A percentile compares a stretch with the other conserved stretches of the same genome.
These are phyloP conservation scores for Pecten maximus DNA, from an alignment of 2,888 invertebrate species.

Conservation along the genomic window DNA sequence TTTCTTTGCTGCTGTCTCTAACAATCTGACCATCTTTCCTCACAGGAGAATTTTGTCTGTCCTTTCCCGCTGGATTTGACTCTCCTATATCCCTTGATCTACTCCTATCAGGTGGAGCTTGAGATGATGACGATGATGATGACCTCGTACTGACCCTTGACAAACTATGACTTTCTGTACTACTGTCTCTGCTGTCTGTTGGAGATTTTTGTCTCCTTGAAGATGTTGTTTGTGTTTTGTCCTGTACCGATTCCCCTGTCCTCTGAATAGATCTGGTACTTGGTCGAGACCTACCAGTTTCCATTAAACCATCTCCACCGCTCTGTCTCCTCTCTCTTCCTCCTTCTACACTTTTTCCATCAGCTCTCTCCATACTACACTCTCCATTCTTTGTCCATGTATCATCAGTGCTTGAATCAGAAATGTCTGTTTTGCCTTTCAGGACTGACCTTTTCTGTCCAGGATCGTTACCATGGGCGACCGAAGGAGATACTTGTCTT, in stretches of 20 bases:
- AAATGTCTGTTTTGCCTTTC: neutral
- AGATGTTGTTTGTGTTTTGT: neutral
- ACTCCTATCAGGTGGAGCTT: neutral
- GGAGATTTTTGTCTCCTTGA: neutral
- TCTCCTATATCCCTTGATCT: neutral
- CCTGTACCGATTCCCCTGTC: neutral
- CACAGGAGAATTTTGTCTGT: neutral
- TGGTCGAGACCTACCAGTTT: neutral
- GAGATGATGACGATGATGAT: neutral
- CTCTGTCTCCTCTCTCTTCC: conserved; percentile 37
- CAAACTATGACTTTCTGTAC: neutral
- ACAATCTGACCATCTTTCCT: neutral
- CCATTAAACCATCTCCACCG: conserved; percentile 41
- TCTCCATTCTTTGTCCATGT: neutral
- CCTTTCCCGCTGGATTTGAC: neutral
- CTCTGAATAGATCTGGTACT: neutral
- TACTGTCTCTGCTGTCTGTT: conserved; percentile 10
- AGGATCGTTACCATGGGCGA: neutral
- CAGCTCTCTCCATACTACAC: neutral
- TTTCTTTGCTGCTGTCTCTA: conserved; percentile 19
- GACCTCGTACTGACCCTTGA: neutral
- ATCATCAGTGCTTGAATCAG: neutral
- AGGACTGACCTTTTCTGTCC: neutral
- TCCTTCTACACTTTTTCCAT: conserved; percentile 43
- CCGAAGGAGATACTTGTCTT: neutral